Percentiles rank a stretch among this genome's conserved stretches.
Evolutionary conservation across 1,140 invertebrate species (phyloP).

Genomic region (Myzus persicae): DNA sequence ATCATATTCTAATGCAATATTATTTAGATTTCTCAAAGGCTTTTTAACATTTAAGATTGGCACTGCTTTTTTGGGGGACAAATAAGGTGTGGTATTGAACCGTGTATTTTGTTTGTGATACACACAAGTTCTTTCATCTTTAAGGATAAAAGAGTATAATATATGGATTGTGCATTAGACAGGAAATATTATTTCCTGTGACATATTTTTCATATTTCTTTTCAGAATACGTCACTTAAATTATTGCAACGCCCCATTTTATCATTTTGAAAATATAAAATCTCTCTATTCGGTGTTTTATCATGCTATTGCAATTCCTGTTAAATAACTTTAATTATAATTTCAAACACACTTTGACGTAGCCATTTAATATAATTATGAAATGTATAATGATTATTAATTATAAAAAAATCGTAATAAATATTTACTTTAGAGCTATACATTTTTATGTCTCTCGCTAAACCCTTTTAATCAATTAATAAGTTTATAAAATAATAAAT

Average conservation of each 20-base stretch:
- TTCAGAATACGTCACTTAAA: not conserved
- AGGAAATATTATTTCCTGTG: slow-evolving; percentile 11
- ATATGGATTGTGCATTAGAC: slow-evolving; percentile 3
- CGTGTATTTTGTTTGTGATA: not conserved
- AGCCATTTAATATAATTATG: not conserved
- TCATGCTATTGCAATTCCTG: not conserved
- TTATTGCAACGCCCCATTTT: not conserved
- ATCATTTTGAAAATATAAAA: slow-evolving; percentile 4
- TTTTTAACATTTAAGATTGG: slow-evolving; percentile 7
- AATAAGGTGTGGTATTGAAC: not conserved
- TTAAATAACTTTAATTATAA: not conserved
- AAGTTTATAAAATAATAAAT: not conserved
- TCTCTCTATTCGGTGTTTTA: not conserved
- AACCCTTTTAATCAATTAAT: not conserved
- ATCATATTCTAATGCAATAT: not conserved
- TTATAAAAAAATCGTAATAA: not conserved
- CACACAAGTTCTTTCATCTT: not conserved
- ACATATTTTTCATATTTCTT: not conserved
- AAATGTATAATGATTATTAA: not conserved
- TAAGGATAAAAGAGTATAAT: slow-evolving; percentile 17
- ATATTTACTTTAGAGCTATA: not conserved
- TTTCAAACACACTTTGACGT: not conserved
- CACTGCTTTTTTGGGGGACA: not conserved
- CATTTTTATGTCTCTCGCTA: not conserved
- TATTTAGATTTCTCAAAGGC: not conserved